Evolutionary conservation across 2,888 invertebrate genomes (phyloP).

Genomic region (Erebia epiphron): DNA sequence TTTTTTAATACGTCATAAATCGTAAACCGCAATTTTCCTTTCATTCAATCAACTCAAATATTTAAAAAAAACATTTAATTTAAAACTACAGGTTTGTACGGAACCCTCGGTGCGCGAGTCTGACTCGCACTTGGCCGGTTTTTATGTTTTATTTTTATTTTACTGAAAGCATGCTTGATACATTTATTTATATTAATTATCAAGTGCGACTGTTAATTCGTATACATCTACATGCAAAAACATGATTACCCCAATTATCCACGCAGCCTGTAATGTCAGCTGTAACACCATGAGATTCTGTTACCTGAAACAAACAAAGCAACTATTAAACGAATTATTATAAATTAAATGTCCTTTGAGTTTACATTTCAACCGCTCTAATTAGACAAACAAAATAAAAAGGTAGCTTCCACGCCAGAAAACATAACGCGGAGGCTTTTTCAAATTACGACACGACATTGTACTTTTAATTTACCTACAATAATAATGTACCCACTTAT

Average conservation of each 20-base stretch:
- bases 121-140: no score
- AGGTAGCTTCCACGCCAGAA: conserved; percentile 29
- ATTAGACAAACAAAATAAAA: conserved; percentile 41
- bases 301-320: conserved; percentile 26
- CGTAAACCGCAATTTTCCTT: no score
- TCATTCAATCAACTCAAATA: no score
- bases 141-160: no score
- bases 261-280: not conserved
- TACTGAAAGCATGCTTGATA: no score
- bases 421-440: conserved; percentile 19
- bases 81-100: no score
- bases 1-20: no score
- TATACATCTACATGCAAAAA: not conserved
- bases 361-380: conserved; percentile 35
- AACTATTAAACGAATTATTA: conserved; percentile 24
- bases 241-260: not conserved
- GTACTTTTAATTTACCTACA: no score
- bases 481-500: not conserved
- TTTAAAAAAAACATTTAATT: no score
- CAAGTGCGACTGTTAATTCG: not conserved
- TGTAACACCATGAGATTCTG: not conserved
- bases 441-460: conserved; percentile 19
- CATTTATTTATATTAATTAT: no score
- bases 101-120: no score
- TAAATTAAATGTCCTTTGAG: conserved; percentile 23